Evolutionary conservation across 2,113 vertebrate species (phyloP).

Genomic region (Mormyrus iriodes): DNA sequence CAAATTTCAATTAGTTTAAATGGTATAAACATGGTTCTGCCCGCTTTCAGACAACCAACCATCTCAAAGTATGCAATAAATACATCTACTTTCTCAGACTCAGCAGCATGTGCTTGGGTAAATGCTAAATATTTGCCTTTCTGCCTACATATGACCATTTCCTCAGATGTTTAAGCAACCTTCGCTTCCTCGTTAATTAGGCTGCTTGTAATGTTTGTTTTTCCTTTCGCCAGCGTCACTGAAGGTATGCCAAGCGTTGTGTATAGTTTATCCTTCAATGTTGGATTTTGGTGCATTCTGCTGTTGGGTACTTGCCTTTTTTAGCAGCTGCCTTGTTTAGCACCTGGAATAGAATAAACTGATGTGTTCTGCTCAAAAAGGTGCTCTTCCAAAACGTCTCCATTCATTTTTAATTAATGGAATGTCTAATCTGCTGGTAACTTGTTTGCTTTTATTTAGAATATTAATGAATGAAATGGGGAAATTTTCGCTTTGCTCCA

Average conservation of each 20-base stretch:
- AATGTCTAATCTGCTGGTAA: neutral
- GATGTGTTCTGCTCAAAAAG: conserved; percentile 8
- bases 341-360: neutral
- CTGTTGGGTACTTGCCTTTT: neutral
- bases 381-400: neutral
- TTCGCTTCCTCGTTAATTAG: neutral
- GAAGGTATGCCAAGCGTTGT: neutral
- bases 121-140: neutral
- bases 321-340: neutral
- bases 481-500: neutral
- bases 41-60: conserved; percentile 4
- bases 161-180: neutral
- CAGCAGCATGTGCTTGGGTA: neutral
- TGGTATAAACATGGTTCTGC: conserved; percentile 12
- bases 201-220: neutral
- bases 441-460: neutral
- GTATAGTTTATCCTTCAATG: neutral
- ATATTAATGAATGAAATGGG: neutral
- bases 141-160: neutral
- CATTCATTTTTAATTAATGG: neutral
- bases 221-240: neutral
- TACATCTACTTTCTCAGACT: neutral
- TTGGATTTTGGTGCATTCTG: neutral
- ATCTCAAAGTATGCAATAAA: conserved; percentile 4
- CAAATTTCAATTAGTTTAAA: conserved; percentile 36